These are phyloP conservation scores for Scatophagus argus DNA, from an alignment of 2,113 vertebrate species.

Conservation along the genomic window DNA sequence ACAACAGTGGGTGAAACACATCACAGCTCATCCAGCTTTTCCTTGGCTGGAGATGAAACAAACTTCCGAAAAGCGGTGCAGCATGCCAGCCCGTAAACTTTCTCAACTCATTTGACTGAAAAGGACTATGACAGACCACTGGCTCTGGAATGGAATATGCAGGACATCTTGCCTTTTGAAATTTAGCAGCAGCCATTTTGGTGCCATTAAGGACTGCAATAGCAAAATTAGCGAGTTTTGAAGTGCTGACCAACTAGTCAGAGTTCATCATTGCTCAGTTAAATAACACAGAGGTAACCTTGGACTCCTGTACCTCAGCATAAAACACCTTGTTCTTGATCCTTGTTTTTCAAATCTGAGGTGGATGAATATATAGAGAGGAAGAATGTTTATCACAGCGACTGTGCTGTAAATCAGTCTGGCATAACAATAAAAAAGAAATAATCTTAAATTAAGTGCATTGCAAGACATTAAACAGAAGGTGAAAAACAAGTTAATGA, in stretches of 20 bases:
- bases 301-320: background rate
- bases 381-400: slow-evolving; percentile 10
- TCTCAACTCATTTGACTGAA: slow-evolving; percentile 31
- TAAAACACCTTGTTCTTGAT: background rate
- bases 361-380: background rate
- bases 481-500: slow-evolving; percentile 57
- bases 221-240: slow-evolving; percentile 35
- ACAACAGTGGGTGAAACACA: slow-evolving; percentile 14
- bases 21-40: slow-evolving; percentile 44
- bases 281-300: slow-evolving; percentile 25
- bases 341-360: background rate
- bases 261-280: slow-evolving; percentile 30
- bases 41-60: slow-evolving; percentile 69
- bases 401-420: background rate
- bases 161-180: slow-evolving; percentile 28
- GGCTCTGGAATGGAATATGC: slow-evolving; percentile 17
- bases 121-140: slow-evolving; percentile 46
- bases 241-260: background rate
- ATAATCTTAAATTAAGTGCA: slow-evolving; percentile 26
- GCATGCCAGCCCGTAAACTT: slow-evolving; percentile 41
- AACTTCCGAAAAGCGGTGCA: slow-evolving; percentile 5
- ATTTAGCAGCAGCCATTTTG: slow-evolving; percentile 46
- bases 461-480: slow-evolving; percentile 11
- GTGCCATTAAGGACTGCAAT: background rate
- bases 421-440: slow-evolving; percentile 29